Evolutionary conservation across 1,140 invertebrate species (phyloP), one percentile per base, ranked within the genome.

Genomic region (Sycophaga agraensis): DNA sequence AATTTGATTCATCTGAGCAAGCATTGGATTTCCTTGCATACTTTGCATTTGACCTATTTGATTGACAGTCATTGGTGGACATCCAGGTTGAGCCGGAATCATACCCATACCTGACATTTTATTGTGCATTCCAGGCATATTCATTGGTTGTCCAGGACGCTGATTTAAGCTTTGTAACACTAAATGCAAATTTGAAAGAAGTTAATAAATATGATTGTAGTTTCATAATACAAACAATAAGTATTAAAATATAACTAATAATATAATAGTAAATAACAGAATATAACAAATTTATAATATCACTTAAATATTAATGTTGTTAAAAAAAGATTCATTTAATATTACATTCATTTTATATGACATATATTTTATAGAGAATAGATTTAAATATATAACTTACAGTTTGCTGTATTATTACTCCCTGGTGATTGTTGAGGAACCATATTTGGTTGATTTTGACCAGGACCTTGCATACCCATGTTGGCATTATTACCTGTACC

Each of bases 401-500:
- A n/a, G 34, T 61, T 61, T 14, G 59, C 26, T 11, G 43, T 26
- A 21, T 28, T 51, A 21, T 42, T 48, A 22, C 11, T 19, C 17
- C 34, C 54, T 37, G 81, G 69, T 21, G 76, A 69, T 54, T 74
- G 80, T 67, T 84, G 84, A 28, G 79, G 79, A 49, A 82, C 80
- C 80, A 85, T 85, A 26, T 82, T 82, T 70, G 87, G 85, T 37
- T 78, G 75, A 67, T 73, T 80, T 24, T 78, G 77, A 3, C 78
- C 82, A 5, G 78, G 78, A 4, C 74, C 78, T 66, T 77, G 80
- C 63, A 85, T 81, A 46, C 78, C 79, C 79, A 87, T 85, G 73
- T 87, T 85, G 65, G 84, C 84, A 60, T 85, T 83, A 70, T 85
- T 85, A 0, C 83, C 79, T 49, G 83, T 85, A 61, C 88, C 89